These are phyloP conservation scores for Chloroclystis v-ata DNA, from an alignment of 2,888 invertebrate genomes.

Conservation along the genomic window DNA sequence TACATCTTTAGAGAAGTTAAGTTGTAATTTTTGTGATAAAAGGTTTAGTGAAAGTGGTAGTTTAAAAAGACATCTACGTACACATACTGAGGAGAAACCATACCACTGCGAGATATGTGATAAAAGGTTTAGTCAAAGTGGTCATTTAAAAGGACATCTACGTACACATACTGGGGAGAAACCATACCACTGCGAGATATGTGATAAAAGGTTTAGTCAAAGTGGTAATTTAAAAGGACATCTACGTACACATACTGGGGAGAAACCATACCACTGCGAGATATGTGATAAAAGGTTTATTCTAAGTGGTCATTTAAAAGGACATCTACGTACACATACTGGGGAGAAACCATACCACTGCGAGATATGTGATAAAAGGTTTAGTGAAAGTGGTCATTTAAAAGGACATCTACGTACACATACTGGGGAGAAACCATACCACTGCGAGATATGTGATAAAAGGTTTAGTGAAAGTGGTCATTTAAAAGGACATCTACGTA, in stretches of 20 bases:
- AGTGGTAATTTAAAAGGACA: neutral
- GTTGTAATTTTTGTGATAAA: neutral
- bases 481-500: neutral
- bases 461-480: neutral
- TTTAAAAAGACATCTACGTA: neutral
- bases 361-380: neutral
- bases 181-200: neutral
- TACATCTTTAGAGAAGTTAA: constrained; percentile 17
- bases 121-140: neutral
- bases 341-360: neutral
- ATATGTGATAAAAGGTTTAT: neutral
- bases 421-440: neutral
- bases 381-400: neutral
- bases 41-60: neutral
- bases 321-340: neutral
- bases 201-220: neutral
- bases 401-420: neutral
- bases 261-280: neutral
- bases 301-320: neutral
- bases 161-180: neutral
- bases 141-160: neutral
- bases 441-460: neutral
- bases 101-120: neutral
- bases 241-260: neutral
- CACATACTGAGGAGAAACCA: neutral